These are phyloP conservation scores for Eurystomus gularis DNA, from an alignment of 2,113 vertebrate genomes.

Conservation along the genomic window DNA sequence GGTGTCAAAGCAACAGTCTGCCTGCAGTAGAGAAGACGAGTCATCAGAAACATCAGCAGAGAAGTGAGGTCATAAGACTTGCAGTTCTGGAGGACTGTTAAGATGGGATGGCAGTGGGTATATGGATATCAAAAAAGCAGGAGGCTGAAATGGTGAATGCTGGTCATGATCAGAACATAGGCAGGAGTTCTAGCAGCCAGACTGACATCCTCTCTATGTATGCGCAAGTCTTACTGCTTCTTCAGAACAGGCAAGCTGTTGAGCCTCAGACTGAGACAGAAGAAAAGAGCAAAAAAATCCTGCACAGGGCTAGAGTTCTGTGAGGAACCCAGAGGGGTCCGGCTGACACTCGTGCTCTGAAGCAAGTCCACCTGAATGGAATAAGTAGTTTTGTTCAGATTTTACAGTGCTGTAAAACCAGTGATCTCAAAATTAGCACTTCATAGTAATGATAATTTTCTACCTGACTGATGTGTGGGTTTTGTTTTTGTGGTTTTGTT, in stretches of 20 bases:
- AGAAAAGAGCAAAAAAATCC: neutral
- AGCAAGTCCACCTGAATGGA: neutral
- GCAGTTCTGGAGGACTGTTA: neutral
- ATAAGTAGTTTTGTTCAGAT: neutral
- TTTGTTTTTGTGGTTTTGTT: neutral
- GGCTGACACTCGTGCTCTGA: accelerated
- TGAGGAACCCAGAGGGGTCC: neutral
- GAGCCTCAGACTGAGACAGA: neutral
- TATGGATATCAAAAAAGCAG: neutral
- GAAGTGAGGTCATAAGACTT: neutral
- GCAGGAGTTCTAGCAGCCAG: neutral
- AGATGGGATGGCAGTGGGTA: neutral
- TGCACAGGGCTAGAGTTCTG: neutral
- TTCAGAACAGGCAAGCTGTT: neutral
- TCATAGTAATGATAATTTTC: neutral
- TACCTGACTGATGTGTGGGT: neutral
- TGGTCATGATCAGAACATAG: neutral
- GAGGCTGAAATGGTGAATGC: neutral
- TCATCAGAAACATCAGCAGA: neutral
- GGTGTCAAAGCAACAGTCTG: neutral
- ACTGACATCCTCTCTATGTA: neutral
- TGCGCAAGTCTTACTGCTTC: neutral
- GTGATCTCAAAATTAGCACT: neutral
- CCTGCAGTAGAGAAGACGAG: neutral
- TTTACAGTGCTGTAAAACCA: neutral